Conservation (phyloP, 2,797 vertebrate species). For the Platyrinchus mystaceus region DNA sequence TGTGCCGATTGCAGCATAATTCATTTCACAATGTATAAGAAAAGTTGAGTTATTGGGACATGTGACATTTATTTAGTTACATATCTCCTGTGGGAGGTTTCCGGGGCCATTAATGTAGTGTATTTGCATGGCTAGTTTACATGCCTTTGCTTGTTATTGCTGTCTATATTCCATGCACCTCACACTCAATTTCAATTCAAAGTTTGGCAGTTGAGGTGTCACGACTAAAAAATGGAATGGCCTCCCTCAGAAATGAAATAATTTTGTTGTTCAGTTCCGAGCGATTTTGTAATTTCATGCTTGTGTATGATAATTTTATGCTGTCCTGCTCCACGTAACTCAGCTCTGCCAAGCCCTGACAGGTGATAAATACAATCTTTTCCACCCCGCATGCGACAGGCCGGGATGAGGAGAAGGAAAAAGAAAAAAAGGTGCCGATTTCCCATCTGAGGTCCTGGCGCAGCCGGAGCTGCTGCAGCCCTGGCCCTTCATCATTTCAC, state of each 20-base stretch:
- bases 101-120: slow-evolving; percentile 69
- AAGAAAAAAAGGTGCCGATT: slow-evolving; percentile 61
- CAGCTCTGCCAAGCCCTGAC: slow-evolving; percentile 98
- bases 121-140: slow-evolving; percentile 81
- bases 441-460: slow-evolving; percentile 76
- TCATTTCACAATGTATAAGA: slow-evolving; percentile 48
- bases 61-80: slow-evolving; percentile 78
- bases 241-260: slow-evolving; percentile 89
- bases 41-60: slow-evolving; percentile 69
- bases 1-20: neutral
- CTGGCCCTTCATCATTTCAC: slow-evolving; percentile 85
- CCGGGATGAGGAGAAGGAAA: slow-evolving; percentile 62
- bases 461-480: slow-evolving; percentile 63
- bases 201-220: slow-evolving; percentile 87
- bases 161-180: slow-evolving; percentile 77
- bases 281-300: slow-evolving; percentile 99
- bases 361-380: slow-evolving; percentile 99
- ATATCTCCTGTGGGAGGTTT: slow-evolving; percentile 71
- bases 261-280: slow-evolving; percentile 99
- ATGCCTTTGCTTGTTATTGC: slow-evolving; percentile 77
- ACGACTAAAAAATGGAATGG: slow-evolving; percentile 87
- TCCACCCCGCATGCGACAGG: slow-evolving; percentile 89
- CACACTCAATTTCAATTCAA: slow-evolving; percentile 83
- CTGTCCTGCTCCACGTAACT: slow-evolving; percentile 99
- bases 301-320: slow-evolving; percentile 99